Evolutionary conservation across 2,113 vertebrate genomes (phyloP).

Genomic region (human): DNA sequence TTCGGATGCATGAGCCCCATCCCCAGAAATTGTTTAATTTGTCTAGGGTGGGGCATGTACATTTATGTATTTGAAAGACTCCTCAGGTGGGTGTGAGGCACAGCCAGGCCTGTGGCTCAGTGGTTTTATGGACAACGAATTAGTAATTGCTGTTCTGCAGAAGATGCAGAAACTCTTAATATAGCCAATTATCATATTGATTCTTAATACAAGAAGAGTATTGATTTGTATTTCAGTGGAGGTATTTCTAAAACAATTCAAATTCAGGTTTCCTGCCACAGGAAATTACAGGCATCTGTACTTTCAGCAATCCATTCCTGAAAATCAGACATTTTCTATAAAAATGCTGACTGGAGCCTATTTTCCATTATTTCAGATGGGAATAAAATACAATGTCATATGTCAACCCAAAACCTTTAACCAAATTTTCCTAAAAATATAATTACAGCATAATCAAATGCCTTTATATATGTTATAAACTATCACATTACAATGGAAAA

Average conservation of each 20-base stretch:
- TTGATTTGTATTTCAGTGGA: constrained; percentile 36
- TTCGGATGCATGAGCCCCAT: background rate
- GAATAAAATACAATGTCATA: background rate
- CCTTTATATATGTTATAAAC: background rate
- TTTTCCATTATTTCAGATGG: constrained; percentile 35
- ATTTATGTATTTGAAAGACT: background rate
- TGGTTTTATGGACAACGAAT: constrained; percentile 5
- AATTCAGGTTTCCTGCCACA: background rate
- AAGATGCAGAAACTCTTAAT: constrained; percentile 29
- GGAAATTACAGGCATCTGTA: background rate
- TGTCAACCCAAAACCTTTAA: background rate
- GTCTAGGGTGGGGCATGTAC: background rate
- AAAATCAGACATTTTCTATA: constrained; percentile 9
- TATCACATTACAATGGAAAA: background rate
- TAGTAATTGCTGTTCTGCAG: background rate
- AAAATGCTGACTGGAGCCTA: background rate
- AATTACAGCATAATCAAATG: background rate
- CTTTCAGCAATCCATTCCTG: background rate
- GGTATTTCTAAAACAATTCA: constrained; percentile 21
- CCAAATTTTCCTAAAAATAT: background rate
- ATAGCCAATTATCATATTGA: constrained; percentile 13
- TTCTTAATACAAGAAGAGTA: constrained; percentile 2
- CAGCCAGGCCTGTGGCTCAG: background rate
- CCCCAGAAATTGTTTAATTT: background rate
- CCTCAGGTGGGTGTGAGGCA: background rate